phyloP scores from a whole-genome alignment of 2,113 vertebrate genomes.

The Etheostoma cragini region DNA sequence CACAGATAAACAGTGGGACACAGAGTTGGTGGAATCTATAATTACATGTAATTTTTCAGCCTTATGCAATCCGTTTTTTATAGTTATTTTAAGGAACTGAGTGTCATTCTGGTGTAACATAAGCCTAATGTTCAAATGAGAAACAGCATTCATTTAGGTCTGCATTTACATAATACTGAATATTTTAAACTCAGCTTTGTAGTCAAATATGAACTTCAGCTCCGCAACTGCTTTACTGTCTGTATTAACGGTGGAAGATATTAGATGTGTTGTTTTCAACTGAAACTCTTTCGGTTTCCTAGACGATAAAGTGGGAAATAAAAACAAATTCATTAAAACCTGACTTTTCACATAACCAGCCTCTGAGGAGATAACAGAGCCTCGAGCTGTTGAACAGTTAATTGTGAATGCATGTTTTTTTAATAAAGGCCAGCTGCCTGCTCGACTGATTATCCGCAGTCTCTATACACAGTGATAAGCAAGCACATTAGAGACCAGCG shows the following conservation, averaged over 20 bases:
- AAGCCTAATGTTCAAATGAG: constrained; percentile 35
- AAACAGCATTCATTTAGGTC: constrained; percentile 34
- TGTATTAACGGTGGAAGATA: neutral
- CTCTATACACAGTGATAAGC: constrained; percentile 48
- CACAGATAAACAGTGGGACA: constrained; percentile 27
- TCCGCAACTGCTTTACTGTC: neutral
- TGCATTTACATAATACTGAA: constrained; percentile 25
- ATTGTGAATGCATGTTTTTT: constrained; percentile 50
- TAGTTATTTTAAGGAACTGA: constrained; percentile 38
- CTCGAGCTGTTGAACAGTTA: constrained; percentile 33
- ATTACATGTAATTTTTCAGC: constrained; percentile 61
- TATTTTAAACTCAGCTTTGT: constrained; percentile 24
- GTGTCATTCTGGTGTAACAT: constrained; percentile 45
- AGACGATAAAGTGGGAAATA: neutral
- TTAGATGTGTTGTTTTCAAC: constrained; percentile 6
- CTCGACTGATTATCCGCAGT: constrained; percentile 32
- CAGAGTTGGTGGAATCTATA: constrained; percentile 42
- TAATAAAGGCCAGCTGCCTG: constrained; percentile 45
- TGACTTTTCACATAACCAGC: constrained; percentile 28
- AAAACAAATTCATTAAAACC: constrained; percentile 12
- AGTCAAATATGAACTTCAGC: constrained; percentile 12
- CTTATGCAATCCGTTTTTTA: constrained; percentile 33
- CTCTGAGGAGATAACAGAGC: constrained; percentile 28
- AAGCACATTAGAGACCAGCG: constrained; percentile 40
- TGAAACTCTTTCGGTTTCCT: neutral